These are phyloP conservation scores for Spodoptera picta DNA, from an alignment of 2,888 invertebrate genomes.

Conservation along the genomic window DNA sequence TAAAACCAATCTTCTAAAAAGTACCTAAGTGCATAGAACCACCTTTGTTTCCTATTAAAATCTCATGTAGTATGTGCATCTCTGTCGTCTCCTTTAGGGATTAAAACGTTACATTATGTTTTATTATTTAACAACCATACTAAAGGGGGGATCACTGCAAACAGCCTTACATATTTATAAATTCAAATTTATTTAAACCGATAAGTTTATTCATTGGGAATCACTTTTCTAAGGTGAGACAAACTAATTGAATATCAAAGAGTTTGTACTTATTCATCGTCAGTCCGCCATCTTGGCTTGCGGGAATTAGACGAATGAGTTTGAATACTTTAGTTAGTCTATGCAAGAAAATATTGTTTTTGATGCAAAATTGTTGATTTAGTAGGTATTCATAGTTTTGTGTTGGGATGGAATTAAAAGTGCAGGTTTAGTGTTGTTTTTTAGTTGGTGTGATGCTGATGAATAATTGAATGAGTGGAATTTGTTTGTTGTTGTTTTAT, in stretches of 20 bases:
- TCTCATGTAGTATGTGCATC: too few relatives aligned
- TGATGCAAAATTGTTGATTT: conserved; percentile 8
- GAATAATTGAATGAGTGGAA: background rate
- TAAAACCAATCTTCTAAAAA: too few relatives aligned
- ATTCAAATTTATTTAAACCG: too few relatives aligned
- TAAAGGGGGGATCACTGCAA: too few relatives aligned
- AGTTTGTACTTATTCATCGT: conserved; percentile 54
- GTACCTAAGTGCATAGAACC: too few relatives aligned
- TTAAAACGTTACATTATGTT: too few relatives aligned
- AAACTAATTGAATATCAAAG: conserved; percentile 77
- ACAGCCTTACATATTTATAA: too few relatives aligned
- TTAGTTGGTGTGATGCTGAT: conserved; percentile 11
- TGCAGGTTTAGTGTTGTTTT: conserved; percentile 8
- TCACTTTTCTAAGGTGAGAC: conserved; percentile 61
- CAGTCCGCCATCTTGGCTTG: conserved; percentile 52
- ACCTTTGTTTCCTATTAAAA: too few relatives aligned
- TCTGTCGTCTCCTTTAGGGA: too few relatives aligned
- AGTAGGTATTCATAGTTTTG: conserved; percentile 44
- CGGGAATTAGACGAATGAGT: conserved; percentile 41
- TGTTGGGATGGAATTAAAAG: conserved; percentile 31
- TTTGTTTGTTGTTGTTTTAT: too few relatives aligned
- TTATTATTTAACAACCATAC: too few relatives aligned
- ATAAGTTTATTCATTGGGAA: conserved; percentile 55
- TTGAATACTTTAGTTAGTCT: conserved; percentile 16
- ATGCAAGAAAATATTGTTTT: conserved; percentile 18